Evolutionary conservation across 2,113 vertebrate genomes (phyloP), one percentile per base, ranked within the genome.

Genomic region (Argyrosomus japonicus): DNA sequence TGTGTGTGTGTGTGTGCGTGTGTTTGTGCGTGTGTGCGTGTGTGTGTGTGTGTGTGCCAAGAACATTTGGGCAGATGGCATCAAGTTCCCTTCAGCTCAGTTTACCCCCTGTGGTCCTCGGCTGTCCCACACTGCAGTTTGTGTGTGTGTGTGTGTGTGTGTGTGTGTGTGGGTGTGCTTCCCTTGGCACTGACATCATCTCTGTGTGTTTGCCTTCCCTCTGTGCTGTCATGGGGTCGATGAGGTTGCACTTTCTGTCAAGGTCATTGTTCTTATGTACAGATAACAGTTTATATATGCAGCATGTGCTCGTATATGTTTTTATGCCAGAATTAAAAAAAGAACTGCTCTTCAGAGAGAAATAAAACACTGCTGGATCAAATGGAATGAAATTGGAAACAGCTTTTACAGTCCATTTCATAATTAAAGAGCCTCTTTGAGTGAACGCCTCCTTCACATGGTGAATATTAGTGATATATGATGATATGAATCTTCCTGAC

Each of bases 1-100:
- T 69, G 73, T 40, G 13, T 57, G 54, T 57, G 25, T 27, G 57
- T 56, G 64, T 61, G 48, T 58, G 32, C 68, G 40, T 61, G 67
- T 63, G 53, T 67, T 17, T 63, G 72, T 70, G 74, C 15, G 36
- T 62, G 17, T 62, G 32, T 43, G 61, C 58, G 58, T 48, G 51
- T 61, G 36, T 69, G 45, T 57, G 68, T 56, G 67, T 54, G 50
- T 60, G 48, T 68, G 86, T 62, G 86, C 58, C 82, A 84, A 77
- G 57, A 87, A 84, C 64, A 87, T 87, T 90, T 76, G 76, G 87
- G 77, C 90, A 92, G 92, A 93, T 93, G 92, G 90, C 91, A 80
- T 91, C 81, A 85, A 68, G 85, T 91, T 91, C 80, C 84, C 65
- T 27, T 83, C 72, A 82, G 91, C 87, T 92, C 92, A 85, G 70